Percentiles rank a stretch among this genome's conserved stretches.
phyloP scores from a whole-genome alignment of 2,113 vertebrate genomes.

The Chaetodon trifascialis region DNA sequence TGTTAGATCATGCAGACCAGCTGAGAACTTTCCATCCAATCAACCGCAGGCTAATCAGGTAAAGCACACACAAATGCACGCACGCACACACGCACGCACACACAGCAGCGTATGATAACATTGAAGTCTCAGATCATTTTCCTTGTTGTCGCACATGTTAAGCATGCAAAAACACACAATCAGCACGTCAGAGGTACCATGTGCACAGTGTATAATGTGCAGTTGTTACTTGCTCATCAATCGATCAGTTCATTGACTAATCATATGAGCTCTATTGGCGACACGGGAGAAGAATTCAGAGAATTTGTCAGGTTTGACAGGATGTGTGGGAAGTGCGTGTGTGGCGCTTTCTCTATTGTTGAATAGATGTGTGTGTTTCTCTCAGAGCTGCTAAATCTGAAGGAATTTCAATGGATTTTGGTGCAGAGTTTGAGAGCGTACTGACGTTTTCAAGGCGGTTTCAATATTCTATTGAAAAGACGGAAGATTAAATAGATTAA shows the following conservation, averaged over 20 bases:
- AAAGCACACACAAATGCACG: not conserved
- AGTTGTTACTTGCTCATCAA: not conserved
- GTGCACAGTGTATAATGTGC: no score
- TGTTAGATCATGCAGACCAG: constrained; percentile 33
- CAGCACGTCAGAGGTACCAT: no score
- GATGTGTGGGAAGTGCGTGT: not conserved
- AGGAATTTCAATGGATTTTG: not conserved
- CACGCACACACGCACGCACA: not conserved
- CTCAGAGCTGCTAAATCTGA: not conserved
- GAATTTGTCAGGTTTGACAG: not conserved
- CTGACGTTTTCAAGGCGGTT: not conserved
- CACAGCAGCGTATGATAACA: no score
- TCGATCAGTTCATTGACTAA: not conserved
- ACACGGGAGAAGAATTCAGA: not conserved
- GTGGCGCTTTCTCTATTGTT: not conserved
- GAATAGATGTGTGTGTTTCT: not conserved
- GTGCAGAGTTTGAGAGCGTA: not conserved
- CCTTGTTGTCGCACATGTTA: no score
- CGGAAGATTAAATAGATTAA: not conserved
- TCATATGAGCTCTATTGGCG: not conserved
- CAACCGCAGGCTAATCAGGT: constrained; percentile 17
- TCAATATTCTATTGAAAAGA: not conserved
- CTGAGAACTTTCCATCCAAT: constrained; percentile 35
- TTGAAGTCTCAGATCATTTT: no score
- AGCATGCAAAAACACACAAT: no score